Evolutionary conservation across 2,113 vertebrate genomes (phyloP), one percentile per base, ranked within the genome.

Genomic region (Peucedramus taeniatus): DNA sequence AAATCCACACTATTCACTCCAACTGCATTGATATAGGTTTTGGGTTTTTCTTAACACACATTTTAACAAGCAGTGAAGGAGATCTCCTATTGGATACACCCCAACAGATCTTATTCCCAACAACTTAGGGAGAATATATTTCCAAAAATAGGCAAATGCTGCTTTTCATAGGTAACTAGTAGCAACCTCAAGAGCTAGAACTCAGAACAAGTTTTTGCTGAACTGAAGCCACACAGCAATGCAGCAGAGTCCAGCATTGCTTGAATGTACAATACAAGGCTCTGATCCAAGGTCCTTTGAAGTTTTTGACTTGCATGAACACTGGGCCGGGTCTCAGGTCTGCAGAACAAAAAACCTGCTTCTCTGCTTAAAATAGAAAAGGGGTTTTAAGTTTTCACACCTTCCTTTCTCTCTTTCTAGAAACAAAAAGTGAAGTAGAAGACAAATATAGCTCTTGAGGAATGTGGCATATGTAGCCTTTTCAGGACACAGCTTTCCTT

Each of bases 211-310:
- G 89, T 91, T 82, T 93, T 65, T 93, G 90, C 72, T 90, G 94
- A 90, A 89, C 30, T 65, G 72, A 81, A 92, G 93, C 96, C 93
- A 90, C 0, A 0, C 21, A 65, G 54, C 70, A 72, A 42, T n/a
- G 71, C n/a, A 89, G 65, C 49, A 70, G 56, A 24, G 56, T 90
- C 86, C 90, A 92, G 68, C 60, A 92, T 50, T 96, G 93, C 93
- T 23, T 74, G 65, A 70, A 53, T 54, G 44, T 31, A 93, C 76
- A 94, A 89, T 75, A 93, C 27, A 75, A 93, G 86, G 76, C 77
- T 86, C 86, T 84, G 76, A 87, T 87, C 88, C 86, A 95, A 94
- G 19, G 33, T 39, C 42, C 72, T 83, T 77, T 81, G 28, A 92
- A 92, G 90, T 84, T 37, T 93, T 16, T 69, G 56, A 90, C 60